Evolutionary conservation across 2,888 invertebrate species (phyloP).

Genomic region (Cheilosia grossa): DNA sequence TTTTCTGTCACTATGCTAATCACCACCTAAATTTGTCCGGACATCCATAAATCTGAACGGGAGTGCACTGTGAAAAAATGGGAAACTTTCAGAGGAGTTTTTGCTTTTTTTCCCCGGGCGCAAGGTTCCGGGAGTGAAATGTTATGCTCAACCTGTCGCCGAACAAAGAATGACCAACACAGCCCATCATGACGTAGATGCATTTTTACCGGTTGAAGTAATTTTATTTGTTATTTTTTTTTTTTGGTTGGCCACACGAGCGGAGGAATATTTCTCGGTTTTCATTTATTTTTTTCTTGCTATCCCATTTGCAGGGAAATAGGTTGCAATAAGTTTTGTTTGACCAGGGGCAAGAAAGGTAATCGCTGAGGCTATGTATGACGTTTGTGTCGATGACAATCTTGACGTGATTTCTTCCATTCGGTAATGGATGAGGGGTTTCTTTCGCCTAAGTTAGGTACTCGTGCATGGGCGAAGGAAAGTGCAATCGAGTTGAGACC

Average conservation of each 20-base stretch:
- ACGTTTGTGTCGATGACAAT: conserved; percentile 21
- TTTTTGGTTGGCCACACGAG: conserved; percentile 1
- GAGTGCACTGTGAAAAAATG: conserved; percentile 22
- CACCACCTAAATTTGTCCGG: conserved; percentile 69
- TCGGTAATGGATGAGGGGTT: not conserved
- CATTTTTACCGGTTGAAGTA: conserved; percentile 64
- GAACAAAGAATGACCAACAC: conserved; percentile 56
- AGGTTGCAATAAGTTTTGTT: not conserved
- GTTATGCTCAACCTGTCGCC: conserved; percentile 64
- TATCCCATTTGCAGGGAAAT: conserved; percentile 13
- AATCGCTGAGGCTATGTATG: conserved; percentile 22
- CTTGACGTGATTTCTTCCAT: conserved; percentile 4
- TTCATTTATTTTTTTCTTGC: not conserved
- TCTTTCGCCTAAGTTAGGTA: not conserved
- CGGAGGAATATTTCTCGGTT: conserved; percentile 47
- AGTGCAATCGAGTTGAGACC: too few species aligned
- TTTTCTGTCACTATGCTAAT: conserved; percentile 66
- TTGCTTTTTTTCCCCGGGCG: conserved; percentile 16
- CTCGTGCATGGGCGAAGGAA: not conserved
- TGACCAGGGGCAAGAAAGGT: not conserved
- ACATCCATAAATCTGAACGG: conserved; percentile 67
- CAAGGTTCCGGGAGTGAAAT: conserved; percentile 61
- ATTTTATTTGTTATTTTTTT: not conserved
- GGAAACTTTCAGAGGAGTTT: conserved; percentile 33
- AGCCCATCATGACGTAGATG: conserved; percentile 72